Percentiles rank a stretch among this genome's conserved stretches.
phyloP scores from a whole-genome alignment of 2,113 vertebrate genomes.

The Entomyzon cyanotis region DNA sequence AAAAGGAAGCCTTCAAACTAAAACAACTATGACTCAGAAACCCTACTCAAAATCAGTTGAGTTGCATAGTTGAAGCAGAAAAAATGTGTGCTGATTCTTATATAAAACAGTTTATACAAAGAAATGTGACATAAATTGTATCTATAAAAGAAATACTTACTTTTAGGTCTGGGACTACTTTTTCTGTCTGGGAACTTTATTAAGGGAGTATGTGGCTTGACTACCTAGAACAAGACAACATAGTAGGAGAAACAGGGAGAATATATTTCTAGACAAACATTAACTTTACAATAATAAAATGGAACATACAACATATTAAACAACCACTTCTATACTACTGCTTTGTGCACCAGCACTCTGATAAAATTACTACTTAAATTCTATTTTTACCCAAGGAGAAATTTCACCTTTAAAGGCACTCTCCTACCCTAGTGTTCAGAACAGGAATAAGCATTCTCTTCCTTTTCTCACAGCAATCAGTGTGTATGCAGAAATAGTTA shows the following conservation, averaged over 20 bases:
- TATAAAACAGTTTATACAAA: neutral
- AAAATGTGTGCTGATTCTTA: neutral
- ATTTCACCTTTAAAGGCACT: neutral
- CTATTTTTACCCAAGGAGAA: neutral
- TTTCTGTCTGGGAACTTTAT: conserved; percentile 81
- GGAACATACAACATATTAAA: neutral
- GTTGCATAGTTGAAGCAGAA: neutral
- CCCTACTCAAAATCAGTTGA: neutral
- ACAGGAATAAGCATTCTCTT: neutral
- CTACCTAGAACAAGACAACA: conserved; percentile 61
- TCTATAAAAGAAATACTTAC: conserved; percentile 53
- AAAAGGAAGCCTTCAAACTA: neutral
- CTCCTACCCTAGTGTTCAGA: neutral
- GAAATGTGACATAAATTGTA: neutral
- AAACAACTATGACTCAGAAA: neutral
- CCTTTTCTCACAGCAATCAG: neutral
- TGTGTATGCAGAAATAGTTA: neutral
- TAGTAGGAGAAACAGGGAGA: neutral
- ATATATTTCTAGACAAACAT: neutral
- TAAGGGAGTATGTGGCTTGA: conserved; percentile 77
- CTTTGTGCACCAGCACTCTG: neutral
- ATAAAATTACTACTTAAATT: neutral
- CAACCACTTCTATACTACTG: neutral
- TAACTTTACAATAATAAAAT: neutral
- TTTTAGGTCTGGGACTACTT: conserved; percentile 70